Base-by-base conservation (phyloP, 1,140 invertebrate genomes). In the Oscheius sp. region DNA sequence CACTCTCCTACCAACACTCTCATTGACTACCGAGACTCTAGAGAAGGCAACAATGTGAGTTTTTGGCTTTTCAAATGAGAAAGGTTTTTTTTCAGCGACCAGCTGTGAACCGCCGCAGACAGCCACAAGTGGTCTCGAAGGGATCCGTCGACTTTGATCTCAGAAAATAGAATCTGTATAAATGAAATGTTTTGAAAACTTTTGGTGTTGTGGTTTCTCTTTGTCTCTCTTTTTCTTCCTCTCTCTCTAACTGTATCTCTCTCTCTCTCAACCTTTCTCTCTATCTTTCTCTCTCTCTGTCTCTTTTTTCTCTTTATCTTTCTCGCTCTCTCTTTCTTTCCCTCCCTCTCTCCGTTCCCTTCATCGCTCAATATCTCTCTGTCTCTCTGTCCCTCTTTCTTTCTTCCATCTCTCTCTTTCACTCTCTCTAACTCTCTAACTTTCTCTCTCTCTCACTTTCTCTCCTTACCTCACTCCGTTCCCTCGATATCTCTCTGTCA, bases 141-240 rank as follows among this genome's bases (percentile, higher is more conserved):
- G 61, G 55, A n/a, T 13, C 67, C 15, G 67, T 68, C 49, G 67
- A 68, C 23, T 68, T 68, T 23, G 67, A 68, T 18, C 55, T 68
- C 13, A 32, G 67, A 38, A 36, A 49, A 68, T 20, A 42, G 38
- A 42, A 42, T 10, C 38, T 10, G 10, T 42, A n/a, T 10, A 10
- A n/a, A 42, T 10, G 38, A 42, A 10, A 42, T 42, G n/a, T n/a
- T n/a, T n/a, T n/a, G n/a, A n/a, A 42, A 42, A 42, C 38, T 42
- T 42, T n/a, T 42, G 10, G n/a, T 42, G 38, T 42, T n/a, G n/a
- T n/a, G n/a, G n/a, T n/a, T n/a, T n/a, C n/a, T n/a, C n/a, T 42
- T 42, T 42, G 10, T 42, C 38, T n/a, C n/a, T 42, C n/a, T 10
- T 42, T 42, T 42, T 42, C 10, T 42, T 42, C 38, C 38, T 10